These are phyloP conservation scores for Heliocidaris tuberculata DNA, from an alignment of 35 echinoderm and acorn worm genomes.

Conservation along the genomic window DNA sequence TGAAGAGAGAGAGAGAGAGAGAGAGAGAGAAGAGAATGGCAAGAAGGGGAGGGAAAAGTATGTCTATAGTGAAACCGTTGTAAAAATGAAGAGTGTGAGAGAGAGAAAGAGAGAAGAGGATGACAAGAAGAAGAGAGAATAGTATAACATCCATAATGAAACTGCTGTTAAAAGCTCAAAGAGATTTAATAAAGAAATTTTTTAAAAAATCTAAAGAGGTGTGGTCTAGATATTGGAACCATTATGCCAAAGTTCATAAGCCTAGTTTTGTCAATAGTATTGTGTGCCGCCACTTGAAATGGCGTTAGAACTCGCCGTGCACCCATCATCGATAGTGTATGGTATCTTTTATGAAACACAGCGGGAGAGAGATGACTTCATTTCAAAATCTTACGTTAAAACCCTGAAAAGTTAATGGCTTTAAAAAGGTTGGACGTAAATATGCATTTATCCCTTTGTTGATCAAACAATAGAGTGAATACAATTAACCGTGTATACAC, in stretches of 20 bases:
- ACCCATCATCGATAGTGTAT: background rate
- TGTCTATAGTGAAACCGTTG: background rate
- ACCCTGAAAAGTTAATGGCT: background rate
- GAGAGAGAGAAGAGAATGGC: no score
- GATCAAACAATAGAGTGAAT: background rate
- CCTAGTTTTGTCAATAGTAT: background rate
- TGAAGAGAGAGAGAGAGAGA: no score
- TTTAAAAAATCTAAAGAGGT: background rate
- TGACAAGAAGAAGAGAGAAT: background rate
- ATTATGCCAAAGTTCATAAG: background rate
- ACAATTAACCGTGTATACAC: background rate
- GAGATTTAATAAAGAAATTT: background rate
- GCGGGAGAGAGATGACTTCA: background rate
- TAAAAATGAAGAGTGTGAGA: no score
- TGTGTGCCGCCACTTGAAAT: background rate
- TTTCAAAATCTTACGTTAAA: background rate
- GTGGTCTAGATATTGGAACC: background rate
- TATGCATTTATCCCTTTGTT: background rate
- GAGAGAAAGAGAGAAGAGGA: no score
- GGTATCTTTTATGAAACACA: background rate
- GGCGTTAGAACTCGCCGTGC: background rate
- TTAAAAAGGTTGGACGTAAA: constrained; percentile 3
- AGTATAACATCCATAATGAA: background rate
- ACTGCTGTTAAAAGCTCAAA: background rate
- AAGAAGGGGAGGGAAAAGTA: background rate